Evolutionary conservation across 2,113 vertebrate genomes (phyloP).

Genomic region (Xiphophorus hellerii): DNA sequence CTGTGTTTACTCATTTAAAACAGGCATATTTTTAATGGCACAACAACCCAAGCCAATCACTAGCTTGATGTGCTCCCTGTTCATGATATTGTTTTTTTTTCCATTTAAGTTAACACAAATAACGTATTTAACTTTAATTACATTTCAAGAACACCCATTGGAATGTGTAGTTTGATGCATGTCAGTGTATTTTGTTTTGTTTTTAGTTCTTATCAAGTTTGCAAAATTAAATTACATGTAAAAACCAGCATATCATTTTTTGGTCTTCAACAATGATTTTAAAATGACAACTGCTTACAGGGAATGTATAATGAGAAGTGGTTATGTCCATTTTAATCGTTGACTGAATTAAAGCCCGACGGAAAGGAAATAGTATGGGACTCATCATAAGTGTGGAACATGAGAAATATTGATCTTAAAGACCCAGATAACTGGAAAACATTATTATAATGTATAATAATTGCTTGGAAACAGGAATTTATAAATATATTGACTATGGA

Average conservation of each 20-base stretch:
- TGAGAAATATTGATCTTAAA: too few species aligned
- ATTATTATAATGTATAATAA: neutral
- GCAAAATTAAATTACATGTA: neutral
- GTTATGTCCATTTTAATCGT: too few species aligned
- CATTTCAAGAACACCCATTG: neutral
- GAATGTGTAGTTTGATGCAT: neutral
- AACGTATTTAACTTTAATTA: neutral
- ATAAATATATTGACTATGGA: neutral
- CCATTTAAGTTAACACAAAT: neutral
- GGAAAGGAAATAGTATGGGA: neutral
- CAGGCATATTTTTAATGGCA: neutral
- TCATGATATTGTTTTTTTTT: neutral
- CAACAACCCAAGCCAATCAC: neutral
- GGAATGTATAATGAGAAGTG: too few species aligned
- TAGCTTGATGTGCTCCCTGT: neutral
- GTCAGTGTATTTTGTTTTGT: neutral
- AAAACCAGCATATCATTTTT: neutral
- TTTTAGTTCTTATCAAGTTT: neutral
- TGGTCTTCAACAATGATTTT: too few species aligned
- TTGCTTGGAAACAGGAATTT: neutral
- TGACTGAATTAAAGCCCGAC: too few species aligned
- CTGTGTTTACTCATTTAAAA: neutral
- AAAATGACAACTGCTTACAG: too few species aligned
- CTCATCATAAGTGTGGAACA: neutral
- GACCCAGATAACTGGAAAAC: too few species aligned